A percentile compares a stretch with the other conserved stretches of the same genome.
Conservation (phyloP, 2,888 invertebrate genomes). For the Chaitophorus viminalis region DNA sequence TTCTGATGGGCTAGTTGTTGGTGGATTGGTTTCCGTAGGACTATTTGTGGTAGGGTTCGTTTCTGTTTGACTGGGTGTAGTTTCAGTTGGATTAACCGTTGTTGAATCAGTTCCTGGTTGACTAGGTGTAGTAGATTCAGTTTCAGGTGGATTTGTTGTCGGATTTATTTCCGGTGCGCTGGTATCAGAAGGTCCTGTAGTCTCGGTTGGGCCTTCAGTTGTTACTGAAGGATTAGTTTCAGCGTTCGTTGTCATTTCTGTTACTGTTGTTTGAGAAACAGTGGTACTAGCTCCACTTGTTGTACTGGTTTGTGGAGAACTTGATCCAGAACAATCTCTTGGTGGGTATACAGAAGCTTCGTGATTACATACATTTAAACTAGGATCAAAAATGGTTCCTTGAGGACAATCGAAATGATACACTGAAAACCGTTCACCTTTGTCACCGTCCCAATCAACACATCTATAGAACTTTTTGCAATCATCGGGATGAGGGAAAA, state of each 20-base stretch:
- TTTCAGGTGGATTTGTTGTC: conserved; percentile 65
- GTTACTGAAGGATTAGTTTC: conserved; percentile 60
- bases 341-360: conserved; percentile 75
- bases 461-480: conserved; percentile 83
- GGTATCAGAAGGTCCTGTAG: conserved; percentile 63
- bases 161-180: conserved; percentile 64
- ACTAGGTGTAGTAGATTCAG: conserved; percentile 63
- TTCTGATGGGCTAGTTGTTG: conserved; percentile 51
- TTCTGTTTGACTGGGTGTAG: conserved; percentile 55
- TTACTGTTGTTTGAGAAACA: not conserved
- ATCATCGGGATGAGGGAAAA: conserved; percentile 75
- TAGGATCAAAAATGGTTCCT: conserved; percentile 79
- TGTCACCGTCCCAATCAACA: conserved; percentile 73
- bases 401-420: conserved; percentile 76
- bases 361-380: conserved; percentile 75
- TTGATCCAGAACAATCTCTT: conserved; percentile 65
- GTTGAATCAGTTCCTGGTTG: conserved; percentile 62
- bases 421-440: conserved; percentile 71
- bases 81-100: conserved; percentile 64
- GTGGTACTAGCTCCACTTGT: conserved; percentile 28
- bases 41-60: conserved; percentile 40
- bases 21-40: conserved; percentile 50
- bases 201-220: conserved; percentile 64
- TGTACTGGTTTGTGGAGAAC: not conserved
- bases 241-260: conserved; percentile 38